Evolutionary conservation across 1,140 invertebrate species (phyloP), one percentile per base, ranked within the genome.

Genomic region (Phymastichus coffea): DNA sequence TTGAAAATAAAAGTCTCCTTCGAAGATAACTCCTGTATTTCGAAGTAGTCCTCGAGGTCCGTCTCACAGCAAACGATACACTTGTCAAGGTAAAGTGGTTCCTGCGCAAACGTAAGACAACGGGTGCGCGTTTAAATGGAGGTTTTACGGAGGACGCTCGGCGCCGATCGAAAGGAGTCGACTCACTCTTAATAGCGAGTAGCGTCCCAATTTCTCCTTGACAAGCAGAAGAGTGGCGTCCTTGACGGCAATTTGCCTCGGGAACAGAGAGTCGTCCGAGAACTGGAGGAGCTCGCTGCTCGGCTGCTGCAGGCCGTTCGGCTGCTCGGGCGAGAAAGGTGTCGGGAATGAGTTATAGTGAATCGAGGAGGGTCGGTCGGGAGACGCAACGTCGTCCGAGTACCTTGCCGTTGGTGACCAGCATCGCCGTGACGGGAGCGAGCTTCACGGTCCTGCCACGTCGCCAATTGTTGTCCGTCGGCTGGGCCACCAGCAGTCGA

Each of bases 1-100:
- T 97, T 97, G 78, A 97, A 92, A 72, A 96, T 90, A 80, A 90
- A 95, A 44, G 94, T 91, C 72, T 97, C 94, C 80, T 94, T 95
- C 49, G 91, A 93, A 62, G 89, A 86, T 61, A 95, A 86, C 80
- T 97, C 94, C 78, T 96, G 92, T 66, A 98, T 86, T 84, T 98
- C 95, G 78, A 98, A 96, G 75, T 94, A 94, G 76, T 96, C 93
- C 74, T 94, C 91, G 70, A 88, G 87, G 70, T 94, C 92, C 46
- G 88, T 86, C 70, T 96, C 93, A 63, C 88, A 87, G 66, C 90
- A 92, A 37, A 97, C 89, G 57, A 97, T 90, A 78, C 93, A 95
- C 69, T 90, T 87, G 73, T 95, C 92, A 63, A 97, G 81, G 78
- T 90, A 90, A 49, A 97, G 84, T 25, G 94, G 94, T 72, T 96